Evolutionary conservation across 2,888 invertebrate genomes (phyloP), one percentile per base, ranked within the genome.

Genomic region (Dysmachus trigonus): DNA sequence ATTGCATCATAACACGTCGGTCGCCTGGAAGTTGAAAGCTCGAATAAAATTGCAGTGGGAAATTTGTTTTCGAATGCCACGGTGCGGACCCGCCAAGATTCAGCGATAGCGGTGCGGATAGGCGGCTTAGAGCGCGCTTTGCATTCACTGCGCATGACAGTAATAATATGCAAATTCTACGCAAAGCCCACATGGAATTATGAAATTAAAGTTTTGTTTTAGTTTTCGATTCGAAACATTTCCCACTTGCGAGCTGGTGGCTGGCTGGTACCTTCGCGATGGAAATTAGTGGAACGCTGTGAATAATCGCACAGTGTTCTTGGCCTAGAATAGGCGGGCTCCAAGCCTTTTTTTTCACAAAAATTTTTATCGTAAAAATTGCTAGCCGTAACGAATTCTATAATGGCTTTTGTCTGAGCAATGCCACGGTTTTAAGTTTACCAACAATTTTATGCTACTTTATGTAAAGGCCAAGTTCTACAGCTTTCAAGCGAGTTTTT

Each of bases 111-210:
- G 81, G 8, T 15, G 18, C 76, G 10, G 18, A 53, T 33, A 30
- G 47, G 51, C 30, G 79, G 51, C 79, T 79, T 30, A 51, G 31
- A 81, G 35, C 81, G 35, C 81, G 53, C 62, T 81, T 81, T 81
- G 81, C 81, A 81, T 81, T 81, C 81, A 62, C 53, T 81, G 81
- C 81, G 33, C 81, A 81, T 81, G 81, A 81, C 81, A 81, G 51
- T 62, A 81, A 81, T 81, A 62, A 81, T 53, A 81, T 81, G 81
- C 81, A 81, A 62, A 81, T 81, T 81, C 53, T 81, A 81, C 81
- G 81, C 53, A 62, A 81, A 81, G 81, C 81, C 81, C 81, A 81
- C 81, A 81, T 81, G 53, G 53, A 81, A 81, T 81, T 81, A 81
- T 81, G 81, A 81, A 81, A 81, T 81, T 73, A 81, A 53, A 81